Evolutionary conservation across 2,888 invertebrate species (phyloP), one percentile per base, ranked within the genome.

Genomic region (Yponomeuta sedellus): DNA sequence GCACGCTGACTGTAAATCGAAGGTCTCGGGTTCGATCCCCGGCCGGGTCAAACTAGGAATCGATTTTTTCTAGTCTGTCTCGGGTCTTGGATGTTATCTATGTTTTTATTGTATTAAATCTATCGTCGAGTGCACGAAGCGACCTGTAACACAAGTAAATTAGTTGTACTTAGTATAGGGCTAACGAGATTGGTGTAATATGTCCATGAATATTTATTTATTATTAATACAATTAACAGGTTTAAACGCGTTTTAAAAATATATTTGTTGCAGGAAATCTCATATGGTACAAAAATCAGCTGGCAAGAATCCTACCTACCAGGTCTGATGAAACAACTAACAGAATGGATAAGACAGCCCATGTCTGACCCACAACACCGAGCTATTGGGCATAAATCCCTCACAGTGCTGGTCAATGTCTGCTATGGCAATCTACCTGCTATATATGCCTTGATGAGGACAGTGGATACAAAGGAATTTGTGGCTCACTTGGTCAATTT

Each of bases 221-320:
- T n/a, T n/a, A n/a, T n/a, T n/a, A n/a, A n/a, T n/a, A n/a, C n/a
- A n/a, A n/a, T n/a, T n/a, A n/a, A n/a, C n/a, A n/a, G n/a, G n/a
- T n/a, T n/a, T n/a, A n/a, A n/a, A n/a, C n/a, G n/a, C n/a, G 3
- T 2, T 52, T 16, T 52, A 16, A 52, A 0, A 34, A 34, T n/a
- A 34, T 8, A 34, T 8, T 1, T 52, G 64, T 85, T 88, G 56
- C 85, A 96, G 92, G 95, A 96, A 75, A 88, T 96, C 68, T 95
- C 96, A 0, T 96, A 95, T 73, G 96, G 96, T 39, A 94, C 96
- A 20, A 94, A 94, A 77, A 95, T 96, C 34, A 93, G 93, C 10
- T 96, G 96, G 96, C 95, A 96, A 78, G 95, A 96, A 74, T 94
- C 96, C 0, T 94, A 96, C 78, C 85, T 96, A 59, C 84, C 93